These are phyloP conservation scores for Girardinichthys multiradiatus DNA, from an alignment of 2,113 vertebrate genomes.

Conservation along the genomic window DNA sequence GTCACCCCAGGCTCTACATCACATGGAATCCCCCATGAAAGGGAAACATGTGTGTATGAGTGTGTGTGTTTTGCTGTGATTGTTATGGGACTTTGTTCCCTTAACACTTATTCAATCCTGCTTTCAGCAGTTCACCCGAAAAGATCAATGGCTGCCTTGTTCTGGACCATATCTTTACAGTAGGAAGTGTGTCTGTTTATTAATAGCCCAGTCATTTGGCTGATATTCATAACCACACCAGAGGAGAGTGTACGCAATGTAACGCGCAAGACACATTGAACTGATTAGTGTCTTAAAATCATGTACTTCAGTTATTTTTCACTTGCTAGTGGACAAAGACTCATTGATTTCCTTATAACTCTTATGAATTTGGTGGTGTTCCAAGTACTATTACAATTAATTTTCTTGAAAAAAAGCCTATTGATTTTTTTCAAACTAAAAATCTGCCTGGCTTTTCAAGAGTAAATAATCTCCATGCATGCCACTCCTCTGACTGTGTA, in stretches of 20 bases:
- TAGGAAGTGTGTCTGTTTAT: slow-evolving; percentile 62
- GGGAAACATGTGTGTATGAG: slow-evolving; percentile 28
- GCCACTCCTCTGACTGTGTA: neutral
- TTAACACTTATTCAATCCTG: slow-evolving; percentile 53
- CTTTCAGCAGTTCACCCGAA: slow-evolving; percentile 60
- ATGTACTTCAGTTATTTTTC: slow-evolving; percentile 50
- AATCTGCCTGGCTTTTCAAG: neutral
- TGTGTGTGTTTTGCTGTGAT: slow-evolving; percentile 29
- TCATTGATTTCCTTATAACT: neutral
- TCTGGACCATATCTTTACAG: slow-evolving; percentile 60
- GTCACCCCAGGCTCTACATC: slow-evolving; percentile 67
- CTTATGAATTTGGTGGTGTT: neutral
- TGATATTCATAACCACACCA: slow-evolving; percentile 66
- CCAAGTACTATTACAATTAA: neutral
- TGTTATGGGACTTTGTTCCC: slow-evolving; percentile 57
- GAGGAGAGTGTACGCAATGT: slow-evolving; percentile 51
- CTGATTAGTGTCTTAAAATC: slow-evolving; percentile 65
- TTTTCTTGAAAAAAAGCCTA: neutral
- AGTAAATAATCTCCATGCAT: neutral
- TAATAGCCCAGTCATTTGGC: slow-evolving; percentile 67
- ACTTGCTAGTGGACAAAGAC: slow-evolving; percentile 10
- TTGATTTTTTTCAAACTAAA: neutral
- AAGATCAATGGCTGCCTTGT: slow-evolving; percentile 65
- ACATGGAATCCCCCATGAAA: slow-evolving; percentile 70
- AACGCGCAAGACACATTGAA: slow-evolving; percentile 48